Evolutionary conservation across 2,888 invertebrate species (phyloP), one percentile per base, ranked within the genome.

Genomic region (Clepsis dumicolana): DNA sequence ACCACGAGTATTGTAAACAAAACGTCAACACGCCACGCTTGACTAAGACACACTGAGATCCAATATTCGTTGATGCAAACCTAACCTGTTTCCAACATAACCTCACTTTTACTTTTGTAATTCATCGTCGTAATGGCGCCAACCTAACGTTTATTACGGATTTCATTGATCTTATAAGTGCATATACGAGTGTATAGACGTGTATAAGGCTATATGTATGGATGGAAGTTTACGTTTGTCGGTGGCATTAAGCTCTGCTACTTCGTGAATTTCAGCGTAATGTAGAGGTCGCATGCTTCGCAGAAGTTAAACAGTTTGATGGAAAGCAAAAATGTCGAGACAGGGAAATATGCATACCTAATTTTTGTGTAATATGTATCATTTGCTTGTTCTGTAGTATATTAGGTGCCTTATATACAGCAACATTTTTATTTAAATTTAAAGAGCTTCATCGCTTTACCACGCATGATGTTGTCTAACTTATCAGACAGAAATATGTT

Each of bases 41-140:
- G 67, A 53, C 68, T 65, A 64, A 57, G 63, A 56, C 64, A 62
- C 53, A 75, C 74, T 75, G 74, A 74, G 69, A 50, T 16, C 52
- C 41, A 53, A 27, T 59, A 16, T 48, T 48, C 50, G 60, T 29
- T 27, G 48, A 48, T 48, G 56, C 32, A 64, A 21, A 48, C 25
- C 50, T 14, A 71, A 73, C 73, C 68, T 70, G 72, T 74, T 72
- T 38, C n/a, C 53, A 53, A 54, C 65, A 70, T 71, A 71, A 70
- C 70, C 60, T 69, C 53, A 52, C 50, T 48, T 48, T 21, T 48
- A 41, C 38, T 21, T 48, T 12, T 48, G 48, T 48, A 21, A 48
- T 44, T 18, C 16, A 18, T 48, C 41, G 8, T 44, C 21, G 21
- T 21, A 21, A 48, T 64, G 68, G 52, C 68, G 59, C 25, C 32